Evolutionary conservation across 2,797 vertebrate species (phyloP).

Genomic region (Spinus olivaceus): DNA sequence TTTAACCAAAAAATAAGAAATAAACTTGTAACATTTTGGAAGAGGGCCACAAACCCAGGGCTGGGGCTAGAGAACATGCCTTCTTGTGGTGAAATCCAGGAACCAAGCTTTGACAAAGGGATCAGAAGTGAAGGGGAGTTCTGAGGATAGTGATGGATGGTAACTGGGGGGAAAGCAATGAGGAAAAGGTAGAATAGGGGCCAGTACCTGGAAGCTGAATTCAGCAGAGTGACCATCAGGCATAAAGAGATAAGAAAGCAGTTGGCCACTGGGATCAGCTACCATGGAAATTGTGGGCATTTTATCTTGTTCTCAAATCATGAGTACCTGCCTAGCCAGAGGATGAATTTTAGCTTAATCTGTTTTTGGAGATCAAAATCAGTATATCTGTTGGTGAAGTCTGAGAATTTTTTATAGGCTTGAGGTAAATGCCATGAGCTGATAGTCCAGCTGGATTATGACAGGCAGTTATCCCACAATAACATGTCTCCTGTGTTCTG

Average conservation of each 20-base stretch:
- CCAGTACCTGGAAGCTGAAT: neutral
- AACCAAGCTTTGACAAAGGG: neutral
- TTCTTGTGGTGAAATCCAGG: neutral
- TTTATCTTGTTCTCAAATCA: neutral
- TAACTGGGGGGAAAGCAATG: neutral
- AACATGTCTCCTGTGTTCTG: fast-evolving
- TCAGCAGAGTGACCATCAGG: neutral
- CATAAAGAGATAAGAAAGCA: neutral
- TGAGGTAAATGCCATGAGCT: neutral
- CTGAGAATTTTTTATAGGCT: neutral
- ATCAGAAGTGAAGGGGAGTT: neutral
- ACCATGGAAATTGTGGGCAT: neutral
- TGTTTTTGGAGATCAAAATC: neutral
- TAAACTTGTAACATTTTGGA: neutral
- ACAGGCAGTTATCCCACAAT: neutral
- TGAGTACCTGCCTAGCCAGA: neutral
- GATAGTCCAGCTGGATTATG: neutral
- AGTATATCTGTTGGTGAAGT: fast-evolving
- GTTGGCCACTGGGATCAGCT: neutral
- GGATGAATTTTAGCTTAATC: neutral
- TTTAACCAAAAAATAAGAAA: neutral
- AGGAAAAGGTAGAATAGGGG: neutral
- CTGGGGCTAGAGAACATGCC: neutral
- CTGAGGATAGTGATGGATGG: neutral
- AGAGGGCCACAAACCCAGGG: neutral